Conservation (phyloP, 2,113 vertebrate genomes). For the Falcunculus frontatus region DNA sequence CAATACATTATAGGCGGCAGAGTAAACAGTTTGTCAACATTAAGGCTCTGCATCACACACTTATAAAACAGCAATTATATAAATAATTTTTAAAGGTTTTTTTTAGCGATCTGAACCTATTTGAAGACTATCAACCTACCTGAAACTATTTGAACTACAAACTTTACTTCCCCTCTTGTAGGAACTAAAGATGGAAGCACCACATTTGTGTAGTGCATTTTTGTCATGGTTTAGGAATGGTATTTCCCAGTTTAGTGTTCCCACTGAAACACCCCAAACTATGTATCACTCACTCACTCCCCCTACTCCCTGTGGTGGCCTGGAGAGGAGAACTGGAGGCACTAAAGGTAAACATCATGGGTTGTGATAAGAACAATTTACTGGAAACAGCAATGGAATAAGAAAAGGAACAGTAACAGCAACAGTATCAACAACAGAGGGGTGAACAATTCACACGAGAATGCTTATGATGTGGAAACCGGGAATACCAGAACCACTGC, state of each 20-base stretch:
- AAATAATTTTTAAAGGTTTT: neutral
- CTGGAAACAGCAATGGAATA: neutral
- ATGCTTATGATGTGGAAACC: fast-evolving
- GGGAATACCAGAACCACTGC: neutral
- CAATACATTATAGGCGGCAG: neutral
- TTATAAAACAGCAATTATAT: neutral
- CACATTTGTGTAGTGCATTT: neutral
- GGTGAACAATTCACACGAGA: fast-evolving
- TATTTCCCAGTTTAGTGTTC: neutral
- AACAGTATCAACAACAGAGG: neutral
- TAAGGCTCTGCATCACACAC: neutral
- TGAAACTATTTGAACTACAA: too few relatives aligned
- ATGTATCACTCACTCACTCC: fast-evolving
- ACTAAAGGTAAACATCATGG: neutral
- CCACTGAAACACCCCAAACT: neutral
- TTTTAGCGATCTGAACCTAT: too few relatives aligned
- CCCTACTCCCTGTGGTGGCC: fast-evolving
- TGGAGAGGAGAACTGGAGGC: neutral
- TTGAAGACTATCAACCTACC: too few relatives aligned
- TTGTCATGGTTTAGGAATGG: neutral
- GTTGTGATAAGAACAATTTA: neutral
- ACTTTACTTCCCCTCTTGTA: neutral
- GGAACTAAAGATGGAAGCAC: neutral
- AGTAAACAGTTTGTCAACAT: neutral
- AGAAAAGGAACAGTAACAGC: neutral